A percentile compares a stretch with the other conserved stretches of the same genome.
phyloP scores from a whole-genome alignment of 2,888 invertebrate species.

The Sipunculus nudus region DNA sequence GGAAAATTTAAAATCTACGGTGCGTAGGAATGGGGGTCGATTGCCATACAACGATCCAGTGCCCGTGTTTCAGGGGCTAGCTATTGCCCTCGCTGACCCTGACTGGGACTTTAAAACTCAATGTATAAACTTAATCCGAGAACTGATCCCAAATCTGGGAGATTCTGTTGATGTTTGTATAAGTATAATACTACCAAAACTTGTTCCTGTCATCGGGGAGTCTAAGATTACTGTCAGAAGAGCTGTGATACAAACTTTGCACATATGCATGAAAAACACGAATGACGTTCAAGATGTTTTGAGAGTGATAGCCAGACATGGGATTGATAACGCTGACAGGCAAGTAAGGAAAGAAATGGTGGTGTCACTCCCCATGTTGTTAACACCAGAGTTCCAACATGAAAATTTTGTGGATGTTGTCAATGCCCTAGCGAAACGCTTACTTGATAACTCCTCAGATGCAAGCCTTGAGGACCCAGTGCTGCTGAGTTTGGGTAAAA shows the following conservation, averaged over 20 bases:
- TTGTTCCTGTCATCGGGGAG: conserved; percentile 65
- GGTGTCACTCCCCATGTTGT: conserved; percentile 65
- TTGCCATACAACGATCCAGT: conserved; percentile 56
- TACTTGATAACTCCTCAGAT: conserved; percentile 50
- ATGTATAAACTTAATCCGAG: conserved; percentile 63
- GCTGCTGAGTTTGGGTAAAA: conserved; percentile 63
- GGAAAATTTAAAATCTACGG: conserved; percentile 59
- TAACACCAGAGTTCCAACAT: conserved; percentile 65
- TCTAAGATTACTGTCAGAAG: conserved; percentile 61
- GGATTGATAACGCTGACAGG: conserved; percentile 63
- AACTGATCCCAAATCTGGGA: conserved; percentile 61
- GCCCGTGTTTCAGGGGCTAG: conserved; percentile 60
- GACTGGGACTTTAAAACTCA: conserved; percentile 68
- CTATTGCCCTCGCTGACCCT: conserved; percentile 64
- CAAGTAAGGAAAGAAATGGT: conserved; percentile 64
- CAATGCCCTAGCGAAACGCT: conserved; percentile 57
- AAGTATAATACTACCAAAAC: conserved; percentile 60
- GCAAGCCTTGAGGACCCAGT: conserved; percentile 49
- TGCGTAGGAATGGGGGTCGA: conserved; percentile 58
- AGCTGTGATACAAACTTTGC: conserved; percentile 67
- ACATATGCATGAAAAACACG: conserved; percentile 67
- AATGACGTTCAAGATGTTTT: conserved; percentile 64
- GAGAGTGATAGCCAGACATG: conserved; percentile 62
- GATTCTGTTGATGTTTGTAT: conserved; percentile 64
- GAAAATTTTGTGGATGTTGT: conserved; percentile 65